phyloP scores from a whole-genome alignment of 2,888 invertebrate species.

The Gymnocheta viridis region DNA sequence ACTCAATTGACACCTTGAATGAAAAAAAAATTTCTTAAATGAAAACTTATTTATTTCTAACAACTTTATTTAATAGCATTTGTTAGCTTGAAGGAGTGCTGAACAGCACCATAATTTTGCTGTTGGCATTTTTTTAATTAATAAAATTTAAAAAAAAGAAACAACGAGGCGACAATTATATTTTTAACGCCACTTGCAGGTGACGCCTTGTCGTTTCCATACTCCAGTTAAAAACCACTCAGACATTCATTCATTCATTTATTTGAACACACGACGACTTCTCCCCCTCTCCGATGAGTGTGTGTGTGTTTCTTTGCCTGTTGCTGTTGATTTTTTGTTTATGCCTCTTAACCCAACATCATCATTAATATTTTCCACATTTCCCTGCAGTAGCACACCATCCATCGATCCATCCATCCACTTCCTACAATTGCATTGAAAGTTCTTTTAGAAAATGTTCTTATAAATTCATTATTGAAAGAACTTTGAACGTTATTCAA shows the following conservation, averaged over 20 bases:
- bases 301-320: conserved; percentile 3
- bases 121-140: conserved; percentile 70
- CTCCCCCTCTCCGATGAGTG: background rate
- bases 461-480: conserved; percentile 69
- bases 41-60: conserved; percentile 23
- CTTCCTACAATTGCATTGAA: conserved; percentile 2
- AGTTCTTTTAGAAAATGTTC: conserved; percentile 40
- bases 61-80: conserved; percentile 50
- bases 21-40: background rate
- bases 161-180: conserved; percentile 70
- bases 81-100: conserved; percentile 34
- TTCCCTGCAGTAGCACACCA: conserved; percentile 13
- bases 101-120: conserved; percentile 62
- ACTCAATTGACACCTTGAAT: conserved; percentile 46
- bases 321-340: conserved; percentile 55
- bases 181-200: conserved; percentile 73
- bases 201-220: conserved; percentile 67
- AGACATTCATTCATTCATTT: conserved; percentile 43
- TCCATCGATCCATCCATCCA: no score
- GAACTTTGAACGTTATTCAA: conserved; percentile 74
- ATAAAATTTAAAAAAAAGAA: conserved; percentile 61
- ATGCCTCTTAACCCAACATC: conserved; percentile 33
- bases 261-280: background rate
- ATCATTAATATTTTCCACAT: conserved; percentile 49
- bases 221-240: conserved; percentile 36